phyloP scores from a whole-genome alignment of 2,888 invertebrate species.

The Rhyacophila evoluta region DNA sequence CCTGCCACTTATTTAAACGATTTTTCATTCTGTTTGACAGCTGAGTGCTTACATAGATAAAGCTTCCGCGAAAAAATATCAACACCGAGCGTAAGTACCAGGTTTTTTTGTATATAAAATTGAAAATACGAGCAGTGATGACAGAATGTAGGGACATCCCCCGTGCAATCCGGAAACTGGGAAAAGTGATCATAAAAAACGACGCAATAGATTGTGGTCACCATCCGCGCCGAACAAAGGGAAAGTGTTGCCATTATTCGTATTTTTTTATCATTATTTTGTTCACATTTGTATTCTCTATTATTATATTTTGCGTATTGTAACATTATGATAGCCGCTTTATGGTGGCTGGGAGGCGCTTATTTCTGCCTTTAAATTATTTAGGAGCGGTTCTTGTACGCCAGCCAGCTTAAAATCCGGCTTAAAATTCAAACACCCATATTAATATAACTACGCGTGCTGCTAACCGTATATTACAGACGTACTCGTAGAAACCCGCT shows the following conservation, averaged over 20 bases:
- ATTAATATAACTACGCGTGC: too few species aligned
- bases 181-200: neutral
- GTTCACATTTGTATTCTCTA: neutral
- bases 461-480: too few species aligned
- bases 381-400: neutral
- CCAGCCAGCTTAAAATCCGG: neutral
- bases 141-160: neutral
- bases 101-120: neutral
- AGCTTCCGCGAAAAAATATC: neutral
- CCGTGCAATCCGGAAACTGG: neutral
- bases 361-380: neutral
- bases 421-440: neutral
- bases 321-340: neutral
- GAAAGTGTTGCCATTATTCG: neutral
- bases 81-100: neutral
- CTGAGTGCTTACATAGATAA: neutral
- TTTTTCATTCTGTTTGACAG: neutral
- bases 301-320: neutral
- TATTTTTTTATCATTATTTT: neutral
- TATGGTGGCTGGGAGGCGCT: neutral
- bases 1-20: neutral
- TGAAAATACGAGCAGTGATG: neutral
- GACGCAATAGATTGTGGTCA: conserved; percentile 2
- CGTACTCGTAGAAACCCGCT: too few species aligned
- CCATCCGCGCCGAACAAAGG: neutral